Base-by-base conservation (phyloP, 2,888 invertebrate species). In the Agriopis leucophaearia region DNA sequence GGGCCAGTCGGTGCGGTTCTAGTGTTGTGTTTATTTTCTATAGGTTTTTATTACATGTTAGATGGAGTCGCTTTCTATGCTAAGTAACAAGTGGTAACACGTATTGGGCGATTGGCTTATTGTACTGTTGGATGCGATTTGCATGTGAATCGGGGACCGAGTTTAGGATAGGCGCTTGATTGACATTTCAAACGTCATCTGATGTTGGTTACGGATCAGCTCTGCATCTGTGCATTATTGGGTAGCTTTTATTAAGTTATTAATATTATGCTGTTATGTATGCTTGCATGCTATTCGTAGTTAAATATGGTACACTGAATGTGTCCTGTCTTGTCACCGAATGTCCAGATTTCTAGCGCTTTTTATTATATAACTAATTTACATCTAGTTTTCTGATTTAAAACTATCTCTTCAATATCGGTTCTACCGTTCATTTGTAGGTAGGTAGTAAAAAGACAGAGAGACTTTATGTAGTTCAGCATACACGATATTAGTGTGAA, bases 11-110 rank as follows among this genome's bases (percentile, higher is more conserved):
- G 79, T 78, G 77, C 77, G 77, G 82, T 85, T 83, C 82, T 77
- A 79, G 80, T 82, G 80, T 83, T 82, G 78, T 82, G 85, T 88
- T 88, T 85, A 83, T 89, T 86, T 59, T 81, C 79, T 79, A 85
- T 86, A 81, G 81, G 80, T 83, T 86, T 75, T 84, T 85, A 82
- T 85, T 82, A 83, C 80, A 79, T 78, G 79, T 79, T 74, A 75
- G 80, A 79, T 81, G 77, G 78, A 73, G 79, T 79, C 80, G 85
- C 85, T 88, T 87, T 88, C 85, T 86, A 89, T 89, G 90, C 85
- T 85, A 88, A 89, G 86, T 86, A 79, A 78, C 81, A 81, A 82
- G 81, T 82, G 77, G 82, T 77, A 81, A 83, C 81, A 77, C 74
- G 82, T 81, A 79, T 82, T 81, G 74, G 74, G 75, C 74, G 77